These are phyloP conservation scores for Enteromius anoplus DNA, from an alignment of 2,797 vertebrate species.

Conservation along the genomic window DNA sequence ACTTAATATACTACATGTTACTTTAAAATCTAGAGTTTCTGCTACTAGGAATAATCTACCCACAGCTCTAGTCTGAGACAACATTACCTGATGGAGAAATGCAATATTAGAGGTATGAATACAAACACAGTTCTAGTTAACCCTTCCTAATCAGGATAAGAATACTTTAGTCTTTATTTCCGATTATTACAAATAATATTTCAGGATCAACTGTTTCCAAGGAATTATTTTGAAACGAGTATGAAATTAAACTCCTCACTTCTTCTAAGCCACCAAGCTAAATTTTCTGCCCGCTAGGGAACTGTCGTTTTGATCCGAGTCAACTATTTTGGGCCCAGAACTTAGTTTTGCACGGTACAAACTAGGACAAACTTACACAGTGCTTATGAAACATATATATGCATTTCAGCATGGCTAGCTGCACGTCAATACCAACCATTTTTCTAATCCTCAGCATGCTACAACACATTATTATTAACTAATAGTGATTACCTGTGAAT, in stretches of 20 bases:
- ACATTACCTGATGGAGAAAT: constrained; percentile 37
- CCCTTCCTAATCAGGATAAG: not conserved
- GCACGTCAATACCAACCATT: constrained; percentile 16
- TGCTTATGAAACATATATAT: constrained; percentile 42
- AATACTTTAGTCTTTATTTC: not conserved
- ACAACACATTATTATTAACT: constrained; percentile 26
- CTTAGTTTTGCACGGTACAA: constrained; percentile 30
- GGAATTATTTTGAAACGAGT: not conserved
- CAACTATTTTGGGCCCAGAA: constrained; percentile 28
- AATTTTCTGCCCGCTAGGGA: not conserved
- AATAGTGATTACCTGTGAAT: constrained; percentile 9
- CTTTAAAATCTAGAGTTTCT: constrained; percentile 44
- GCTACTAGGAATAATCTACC: constrained; percentile 39
- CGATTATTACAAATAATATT: not conserved
- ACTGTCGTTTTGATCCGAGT: not conserved
- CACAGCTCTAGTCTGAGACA: constrained; percentile 42
- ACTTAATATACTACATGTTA: constrained; percentile 52
- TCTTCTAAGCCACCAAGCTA: not conserved
- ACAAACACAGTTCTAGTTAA: constrained; percentile 35
- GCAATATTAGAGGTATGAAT: constrained; percentile 31
- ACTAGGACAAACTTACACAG: constrained; percentile 41
- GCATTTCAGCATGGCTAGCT: constrained; percentile 30
- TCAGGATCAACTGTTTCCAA: not conserved
- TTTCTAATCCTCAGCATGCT: constrained; percentile 31
- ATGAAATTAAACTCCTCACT: not conserved